Base-by-base conservation (phyloP, 2,113 vertebrate genomes). In the Diadophis punctatus region DNA sequence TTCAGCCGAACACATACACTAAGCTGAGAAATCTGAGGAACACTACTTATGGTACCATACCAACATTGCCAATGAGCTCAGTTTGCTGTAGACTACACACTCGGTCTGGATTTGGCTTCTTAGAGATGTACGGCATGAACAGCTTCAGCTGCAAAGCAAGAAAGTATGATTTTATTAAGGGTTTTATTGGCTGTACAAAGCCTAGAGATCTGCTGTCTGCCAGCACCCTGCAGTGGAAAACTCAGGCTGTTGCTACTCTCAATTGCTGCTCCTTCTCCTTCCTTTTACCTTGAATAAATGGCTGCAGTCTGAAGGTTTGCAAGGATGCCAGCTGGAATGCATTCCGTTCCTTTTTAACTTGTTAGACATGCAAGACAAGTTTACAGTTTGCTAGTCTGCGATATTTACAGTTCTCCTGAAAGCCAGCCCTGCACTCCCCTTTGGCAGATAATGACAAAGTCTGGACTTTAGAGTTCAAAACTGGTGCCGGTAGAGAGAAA, bases 181-280 rank as follows among this genome's bases (percentile, higher is more conserved):
- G 0, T 6, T 95, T 94, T 95, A 80, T 58, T 93, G 74, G 58
- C 89, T 27, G 74, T 84, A 11, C 7, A 90, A 94, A 91, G n/a
- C 91, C 22, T 12, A 0, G 0, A 92, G 88, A 86, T 27, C 87
- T 93, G 11, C 89, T 93, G 39, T 60, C 91, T 95, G 68, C 92
- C 91, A 95, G 89, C 48, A 94, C 94, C 92, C 93, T 94, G 89
- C 93, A 92, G 68, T 94, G 93, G 94, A 68, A 95, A 92, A 84
- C 88, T 89, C 60, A 90, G 34, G 39, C 23, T 12, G 68, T 80
- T 80, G 18, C 87, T 93, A 87, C 49, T 94, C 94, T 48, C 39
- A 1, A 56, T 53, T 43, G 20, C 3, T 25, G 53, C n/a, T 74
- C 30, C 23, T 84, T 51, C 55, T 68, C 20, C 25, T 55, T 80